Evolutionary conservation across 2,113 vertebrate species (phyloP).

Genomic region (Hippocampus guttulatus): DNA sequence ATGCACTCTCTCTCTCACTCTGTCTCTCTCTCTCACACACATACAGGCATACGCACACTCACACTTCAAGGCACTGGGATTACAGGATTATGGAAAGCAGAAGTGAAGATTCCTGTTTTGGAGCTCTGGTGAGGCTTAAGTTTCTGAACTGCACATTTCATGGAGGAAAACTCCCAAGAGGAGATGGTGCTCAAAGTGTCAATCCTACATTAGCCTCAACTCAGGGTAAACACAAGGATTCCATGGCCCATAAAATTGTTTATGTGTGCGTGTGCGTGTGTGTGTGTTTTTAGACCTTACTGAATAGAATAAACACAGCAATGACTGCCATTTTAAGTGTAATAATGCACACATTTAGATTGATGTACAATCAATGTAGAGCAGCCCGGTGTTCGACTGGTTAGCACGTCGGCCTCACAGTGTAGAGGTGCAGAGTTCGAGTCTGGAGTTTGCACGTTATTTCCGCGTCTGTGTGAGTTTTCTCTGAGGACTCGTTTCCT

Average conservation of each 20-base stretch:
- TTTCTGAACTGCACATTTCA: conserved; percentile 60
- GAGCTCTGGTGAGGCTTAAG: conserved; percentile 58
- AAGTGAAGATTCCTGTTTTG: conserved; percentile 71
- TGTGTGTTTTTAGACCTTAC: no score
- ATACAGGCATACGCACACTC: conserved; percentile 28
- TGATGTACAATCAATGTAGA: no score
- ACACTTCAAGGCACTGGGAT: conserved; percentile 39
- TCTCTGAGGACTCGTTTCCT: no score
- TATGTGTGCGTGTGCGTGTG: no score
- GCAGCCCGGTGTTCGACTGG: no score
- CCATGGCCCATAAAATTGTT: conserved; percentile 42
- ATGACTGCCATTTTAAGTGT: no score
- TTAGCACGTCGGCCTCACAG: no score
- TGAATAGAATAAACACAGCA: no score
- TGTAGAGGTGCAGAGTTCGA: no score
- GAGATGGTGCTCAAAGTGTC: conserved; percentile 52
- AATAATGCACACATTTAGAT: no score
- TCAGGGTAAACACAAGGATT: conserved; percentile 61
- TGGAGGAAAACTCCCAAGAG: conserved; percentile 58
- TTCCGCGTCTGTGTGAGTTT: no score
- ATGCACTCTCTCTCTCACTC: neutral
- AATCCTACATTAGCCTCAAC: conserved; percentile 43
- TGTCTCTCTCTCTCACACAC: conserved; percentile 15
- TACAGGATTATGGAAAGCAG: conserved; percentile 65
- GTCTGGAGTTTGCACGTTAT: no score